These are phyloP conservation scores for Sarcophaga caerulescens DNA, from an alignment of 2,888 invertebrate genomes.

Conservation along the genomic window DNA sequence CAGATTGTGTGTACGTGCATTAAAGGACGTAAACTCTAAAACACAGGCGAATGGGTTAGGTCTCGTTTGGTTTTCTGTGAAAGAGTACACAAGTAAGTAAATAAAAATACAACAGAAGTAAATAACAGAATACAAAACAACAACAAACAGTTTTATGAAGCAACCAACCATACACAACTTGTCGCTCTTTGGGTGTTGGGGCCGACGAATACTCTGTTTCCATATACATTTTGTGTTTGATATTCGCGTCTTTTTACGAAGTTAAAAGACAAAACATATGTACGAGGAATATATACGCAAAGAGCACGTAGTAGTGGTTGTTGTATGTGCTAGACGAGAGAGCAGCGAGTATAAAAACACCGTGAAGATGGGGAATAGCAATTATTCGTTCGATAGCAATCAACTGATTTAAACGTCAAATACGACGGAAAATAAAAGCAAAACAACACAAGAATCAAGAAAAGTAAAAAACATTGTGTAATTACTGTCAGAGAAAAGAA, in stretches of 20 bases:
- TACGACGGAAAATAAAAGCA: conserved; percentile 31
- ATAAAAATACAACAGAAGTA: background rate
- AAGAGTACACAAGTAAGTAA: background rate
- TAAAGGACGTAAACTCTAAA: conserved; percentile 62
- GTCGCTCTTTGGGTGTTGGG: too few species aligned
- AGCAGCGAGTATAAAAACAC: conserved; percentile 58
- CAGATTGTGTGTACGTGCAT: conserved; percentile 60
- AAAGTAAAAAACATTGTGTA: conserved; percentile 50
- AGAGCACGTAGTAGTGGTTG: conserved; percentile 26
- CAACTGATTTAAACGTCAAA: conserved; percentile 48
- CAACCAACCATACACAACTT: too few species aligned
- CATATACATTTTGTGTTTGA: conserved; percentile 48
- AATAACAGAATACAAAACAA: background rate
- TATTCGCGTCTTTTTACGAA: conserved; percentile 40
- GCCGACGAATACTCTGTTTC: too few species aligned
- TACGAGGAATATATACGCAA: background rate
- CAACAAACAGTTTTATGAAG: background rate
- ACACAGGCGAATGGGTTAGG: too few species aligned
- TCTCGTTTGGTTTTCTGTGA: background rate
- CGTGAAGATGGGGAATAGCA: conserved; percentile 17
- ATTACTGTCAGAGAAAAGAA: conserved; percentile 49
- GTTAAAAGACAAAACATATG: background rate
- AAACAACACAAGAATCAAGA: conserved; percentile 55
- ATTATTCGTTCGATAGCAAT: conserved; percentile 60
- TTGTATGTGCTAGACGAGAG: conserved; percentile 46